These are phyloP conservation scores for Atethmia centrago DNA, from an alignment of 2,888 invertebrate genomes.

Conservation along the genomic window DNA sequence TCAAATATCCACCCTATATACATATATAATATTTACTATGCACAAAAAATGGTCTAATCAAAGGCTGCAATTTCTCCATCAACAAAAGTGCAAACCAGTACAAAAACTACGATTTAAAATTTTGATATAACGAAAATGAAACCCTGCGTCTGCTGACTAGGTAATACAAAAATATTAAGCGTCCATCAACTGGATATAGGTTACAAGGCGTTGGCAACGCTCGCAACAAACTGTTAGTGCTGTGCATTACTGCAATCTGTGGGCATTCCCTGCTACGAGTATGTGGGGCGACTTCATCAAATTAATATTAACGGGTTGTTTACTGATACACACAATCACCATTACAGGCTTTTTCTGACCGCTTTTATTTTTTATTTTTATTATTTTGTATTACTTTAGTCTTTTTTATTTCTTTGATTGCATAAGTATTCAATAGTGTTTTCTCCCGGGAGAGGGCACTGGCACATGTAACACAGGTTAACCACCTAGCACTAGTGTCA, in stretches of 20 bases:
- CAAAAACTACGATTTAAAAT: not conserved
- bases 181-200: constrained; percentile 37
- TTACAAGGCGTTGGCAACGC: constrained; percentile 51
- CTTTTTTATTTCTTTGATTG: no score
- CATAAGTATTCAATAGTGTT: no score
- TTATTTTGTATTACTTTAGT: no score
- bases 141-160: not conserved
- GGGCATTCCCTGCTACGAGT: constrained; percentile 21
- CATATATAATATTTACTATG: no score
- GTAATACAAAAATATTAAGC: constrained; percentile 39
- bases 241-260: constrained; percentile 50
- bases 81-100: not conserved
- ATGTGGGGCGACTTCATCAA: constrained; percentile 36
- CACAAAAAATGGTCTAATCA: no score
- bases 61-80: not conserved
- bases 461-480: no score
- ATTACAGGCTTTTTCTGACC: no score
- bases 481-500: no score
- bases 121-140: not conserved
- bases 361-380: no score
- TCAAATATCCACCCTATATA: no score
- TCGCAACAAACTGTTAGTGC: constrained; percentile 51
- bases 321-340: no score
- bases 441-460: no score
- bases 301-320: constrained; percentile 27